phyloP scores from a whole-genome alignment of 2,797 vertebrate species.

The Sebastes trivittatus region DNA sequence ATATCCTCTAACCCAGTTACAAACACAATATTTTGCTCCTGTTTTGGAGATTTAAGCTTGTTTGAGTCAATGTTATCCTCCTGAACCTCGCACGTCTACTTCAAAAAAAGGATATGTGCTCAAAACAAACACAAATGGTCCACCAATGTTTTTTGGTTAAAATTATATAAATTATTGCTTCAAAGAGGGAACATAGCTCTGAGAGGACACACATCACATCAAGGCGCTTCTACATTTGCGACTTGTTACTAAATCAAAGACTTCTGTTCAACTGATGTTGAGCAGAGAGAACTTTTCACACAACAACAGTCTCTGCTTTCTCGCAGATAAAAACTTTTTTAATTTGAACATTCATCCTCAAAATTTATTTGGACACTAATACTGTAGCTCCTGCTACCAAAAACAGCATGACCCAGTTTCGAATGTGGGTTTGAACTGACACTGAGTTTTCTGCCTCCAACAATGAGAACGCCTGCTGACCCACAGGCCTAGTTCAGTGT shows the following conservation, averaged over 20 bases:
- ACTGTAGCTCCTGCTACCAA: conserved; percentile 40
- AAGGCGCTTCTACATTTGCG: conserved; percentile 20
- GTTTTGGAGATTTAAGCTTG: not conserved
- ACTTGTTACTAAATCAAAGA: conserved; percentile 35
- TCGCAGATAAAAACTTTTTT: conserved; percentile 21
- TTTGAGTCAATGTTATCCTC: not conserved
- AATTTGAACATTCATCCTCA: not conserved
- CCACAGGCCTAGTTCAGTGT: conserved; percentile 36
- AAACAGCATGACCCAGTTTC: conserved; percentile 64
- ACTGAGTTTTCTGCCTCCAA: conserved; percentile 33
- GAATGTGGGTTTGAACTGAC: conserved; percentile 55
- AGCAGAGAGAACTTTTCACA: conserved; percentile 8
- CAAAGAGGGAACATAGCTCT: conserved; percentile 31
- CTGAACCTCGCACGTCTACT: not conserved
- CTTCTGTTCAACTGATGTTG: conserved; percentile 9
- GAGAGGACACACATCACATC: conserved; percentile 24
- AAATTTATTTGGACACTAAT: conserved; percentile 17
- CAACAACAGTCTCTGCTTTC: conserved; percentile 12
- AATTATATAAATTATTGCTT: conserved; percentile 43
- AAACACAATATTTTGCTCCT: not conserved
- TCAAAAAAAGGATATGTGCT: conserved; percentile 9
- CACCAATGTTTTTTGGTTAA: conserved; percentile 3
- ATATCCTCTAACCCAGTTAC: not conserved
- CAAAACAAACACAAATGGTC: conserved; percentile 21
- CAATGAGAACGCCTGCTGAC: conserved; percentile 47